phyloP scores from a whole-genome alignment of 1,140 invertebrate genomes.

The Melipona quadrifasciata region DNA sequence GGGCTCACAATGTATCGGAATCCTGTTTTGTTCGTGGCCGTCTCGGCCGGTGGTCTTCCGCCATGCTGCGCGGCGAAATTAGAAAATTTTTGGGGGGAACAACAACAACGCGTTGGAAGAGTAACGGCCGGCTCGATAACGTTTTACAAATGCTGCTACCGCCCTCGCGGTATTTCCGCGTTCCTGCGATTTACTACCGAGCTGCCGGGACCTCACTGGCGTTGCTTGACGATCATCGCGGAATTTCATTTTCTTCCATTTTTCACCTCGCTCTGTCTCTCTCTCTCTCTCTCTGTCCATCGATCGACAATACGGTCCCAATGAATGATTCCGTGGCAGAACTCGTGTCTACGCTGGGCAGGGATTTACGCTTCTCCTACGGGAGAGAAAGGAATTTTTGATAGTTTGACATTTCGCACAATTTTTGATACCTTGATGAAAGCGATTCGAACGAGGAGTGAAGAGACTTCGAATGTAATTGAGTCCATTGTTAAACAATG shows the following conservation, averaged over 20 bases:
- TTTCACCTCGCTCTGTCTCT: background rate
- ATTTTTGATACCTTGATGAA: too few species aligned
- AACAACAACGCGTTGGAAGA: slow-evolving; percentile 4
- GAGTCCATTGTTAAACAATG: too few species aligned
- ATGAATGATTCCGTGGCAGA: too few species aligned
- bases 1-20: slow-evolving; percentile 57
- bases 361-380: too few species aligned
- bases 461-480: too few species aligned
- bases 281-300: too few species aligned
- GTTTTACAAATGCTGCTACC: background rate
- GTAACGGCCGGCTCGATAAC: slow-evolving; percentile 10
- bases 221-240: background rate
- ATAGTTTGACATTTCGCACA: too few species aligned
- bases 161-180: too few species aligned
- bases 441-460: too few species aligned
- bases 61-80: slow-evolving; percentile 36
- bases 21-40: slow-evolving; percentile 48
- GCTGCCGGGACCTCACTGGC: background rate
- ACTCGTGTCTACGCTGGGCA: too few species aligned
- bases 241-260: slow-evolving; percentile 2
- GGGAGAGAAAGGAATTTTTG: too few species aligned
- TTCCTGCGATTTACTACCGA: background rate
- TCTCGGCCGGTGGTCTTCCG: background rate
- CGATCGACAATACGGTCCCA: too few species aligned
- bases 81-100: slow-evolving; percentile 36